Conservation (phyloP, 2,888 invertebrate species). For the Eilema sororculum region DNA sequence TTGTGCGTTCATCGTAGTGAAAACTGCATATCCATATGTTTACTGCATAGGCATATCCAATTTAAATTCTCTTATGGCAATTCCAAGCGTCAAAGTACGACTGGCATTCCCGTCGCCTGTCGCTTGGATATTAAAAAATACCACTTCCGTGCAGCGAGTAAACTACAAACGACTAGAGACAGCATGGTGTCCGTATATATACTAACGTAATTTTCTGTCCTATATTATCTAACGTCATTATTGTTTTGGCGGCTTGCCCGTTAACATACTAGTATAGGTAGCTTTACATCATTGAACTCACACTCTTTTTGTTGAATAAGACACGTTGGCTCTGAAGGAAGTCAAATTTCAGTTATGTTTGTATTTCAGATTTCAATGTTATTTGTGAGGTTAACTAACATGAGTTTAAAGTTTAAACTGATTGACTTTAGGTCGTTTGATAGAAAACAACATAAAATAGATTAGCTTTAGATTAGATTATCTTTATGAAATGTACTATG, state of each 20-base stretch:
- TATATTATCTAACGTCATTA: constrained; percentile 65
- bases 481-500: too few relatives aligned
- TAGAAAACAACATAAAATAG: too few relatives aligned
- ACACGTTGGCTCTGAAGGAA: neutral
- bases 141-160: neutral
- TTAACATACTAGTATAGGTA: neutral
- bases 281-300: neutral
- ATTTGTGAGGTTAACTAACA: neutral
- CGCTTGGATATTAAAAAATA: neutral
- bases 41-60: neutral
- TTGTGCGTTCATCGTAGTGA: neutral
- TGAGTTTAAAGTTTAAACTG: too few relatives aligned
- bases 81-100: neutral
- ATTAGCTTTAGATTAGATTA: too few relatives aligned
- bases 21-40: too few relatives aligned
- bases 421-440: too few relatives aligned
- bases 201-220: constrained; percentile 54
- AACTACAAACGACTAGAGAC: constrained; percentile 1
- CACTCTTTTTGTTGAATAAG: neutral
- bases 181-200: neutral
- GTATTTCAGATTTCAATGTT: neutral
- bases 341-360: too few relatives aligned
- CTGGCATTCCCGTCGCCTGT: neutral
- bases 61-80: neutral
- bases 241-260: constrained; percentile 64